Base-by-base conservation (phyloP, 2,797 vertebrate species). In the Gastrophryne carolinensis region DNA sequence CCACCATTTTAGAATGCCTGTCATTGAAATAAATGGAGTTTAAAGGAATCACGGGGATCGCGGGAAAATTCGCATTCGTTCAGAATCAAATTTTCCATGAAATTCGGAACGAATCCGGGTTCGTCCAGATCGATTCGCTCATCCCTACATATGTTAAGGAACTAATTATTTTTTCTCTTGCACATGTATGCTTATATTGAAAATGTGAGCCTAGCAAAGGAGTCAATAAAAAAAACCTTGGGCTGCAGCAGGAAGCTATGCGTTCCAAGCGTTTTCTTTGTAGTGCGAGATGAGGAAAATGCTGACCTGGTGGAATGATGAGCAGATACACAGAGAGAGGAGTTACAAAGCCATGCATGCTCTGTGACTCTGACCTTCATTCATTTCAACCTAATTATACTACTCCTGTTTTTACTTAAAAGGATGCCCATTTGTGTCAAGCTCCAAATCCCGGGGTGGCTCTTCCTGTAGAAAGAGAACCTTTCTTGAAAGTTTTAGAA, bases 321-420 rank as follows among this genome's bases (percentile, higher is more conserved):
- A 62, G 44, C 34, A 49, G 47, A 68, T 69, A 69, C 19, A 53
- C 65, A 26, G 41, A 62, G 52, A 66, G 10, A 9, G 49, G 30
- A 67, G 41, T 29, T 19, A 67, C 26, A 67, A 67, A 66, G 63
- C 53, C 27, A n/a, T 56, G 58, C 35, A 12, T 57, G 58, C 64
- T 70, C 66, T 62, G 24, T 53, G 74, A 77, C 66, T 70, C 32
- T 77, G 74, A 77, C 66, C 74, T 77, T 56, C 57, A 63, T 66
- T 76, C 56, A 63, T 77, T 70, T 70, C 49, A 77, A 70, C 70
- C 66, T 77, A 77, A 77, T 77, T 77, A 77, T 64, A 77, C 58
- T 21, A n/a, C 57, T 47, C 49, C 70, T 77, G 58, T 77, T 77
- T 73, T 70, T 54, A 77, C 66, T 70, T 77, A 77, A 77, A 70